phyloP scores from a whole-genome alignment of 2,888 invertebrate species.

The Agrochola lychnidis region DNA sequence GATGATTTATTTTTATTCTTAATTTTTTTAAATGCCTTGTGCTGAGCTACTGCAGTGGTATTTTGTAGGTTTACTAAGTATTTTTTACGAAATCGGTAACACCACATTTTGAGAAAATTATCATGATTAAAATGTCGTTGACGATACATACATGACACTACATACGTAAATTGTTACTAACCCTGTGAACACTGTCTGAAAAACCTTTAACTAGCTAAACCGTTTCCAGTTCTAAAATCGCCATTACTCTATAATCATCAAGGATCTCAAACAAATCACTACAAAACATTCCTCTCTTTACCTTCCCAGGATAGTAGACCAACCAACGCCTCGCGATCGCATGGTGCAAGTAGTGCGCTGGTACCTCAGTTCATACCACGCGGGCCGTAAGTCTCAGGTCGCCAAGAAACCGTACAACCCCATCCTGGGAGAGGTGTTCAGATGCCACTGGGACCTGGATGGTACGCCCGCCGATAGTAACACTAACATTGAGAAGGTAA shows the following conservation, averaged over 20 bases:
- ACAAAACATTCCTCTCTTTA: not conserved
- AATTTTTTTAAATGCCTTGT: too few relatives aligned
- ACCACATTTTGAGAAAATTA: not conserved
- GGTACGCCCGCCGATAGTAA: constrained; percentile 69
- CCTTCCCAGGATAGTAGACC: constrained; percentile 95
- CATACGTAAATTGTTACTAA: not conserved
- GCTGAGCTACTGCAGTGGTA: not conserved
- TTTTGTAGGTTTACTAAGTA: not conserved
- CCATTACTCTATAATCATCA: too few relatives aligned
- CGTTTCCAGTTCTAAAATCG: not conserved
- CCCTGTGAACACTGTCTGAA: not conserved
- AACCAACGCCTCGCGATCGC: constrained; percentile 95
- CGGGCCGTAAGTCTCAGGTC: constrained; percentile 98
- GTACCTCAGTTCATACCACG: constrained; percentile 99
- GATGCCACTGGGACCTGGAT: constrained; percentile 95
- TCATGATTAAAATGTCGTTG: not conserved
- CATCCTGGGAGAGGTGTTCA: constrained; percentile 98
- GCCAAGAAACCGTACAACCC: constrained; percentile 99
- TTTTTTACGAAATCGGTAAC: not conserved
- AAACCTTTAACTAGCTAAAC: not conserved
- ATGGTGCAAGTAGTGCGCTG: constrained; percentile 98
- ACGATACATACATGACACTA: not conserved
- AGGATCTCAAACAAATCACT: too few relatives aligned
- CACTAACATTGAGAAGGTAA: constrained; percentile 77
- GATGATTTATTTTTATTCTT: too few relatives aligned